These are phyloP conservation scores for Poeciliopsis prolifica DNA, from an alignment of 2,113 vertebrate species.

Conservation along the genomic window DNA sequence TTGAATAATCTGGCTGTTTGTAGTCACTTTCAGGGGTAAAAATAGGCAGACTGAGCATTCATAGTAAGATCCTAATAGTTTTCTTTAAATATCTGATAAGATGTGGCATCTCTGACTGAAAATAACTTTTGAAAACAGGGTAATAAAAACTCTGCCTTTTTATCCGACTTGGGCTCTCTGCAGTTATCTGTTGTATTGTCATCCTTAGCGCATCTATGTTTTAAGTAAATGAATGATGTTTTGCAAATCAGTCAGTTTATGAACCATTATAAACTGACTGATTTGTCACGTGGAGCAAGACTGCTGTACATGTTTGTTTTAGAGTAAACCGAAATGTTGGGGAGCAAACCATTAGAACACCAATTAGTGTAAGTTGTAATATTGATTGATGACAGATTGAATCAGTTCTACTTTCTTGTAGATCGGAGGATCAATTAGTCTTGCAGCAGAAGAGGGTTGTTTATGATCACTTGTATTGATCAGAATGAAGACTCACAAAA, in stretches of 20 bases:
- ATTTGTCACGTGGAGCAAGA: not conserved
- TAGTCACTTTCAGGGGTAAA: slow-evolving; percentile 28
- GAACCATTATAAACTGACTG: too few relatives aligned
- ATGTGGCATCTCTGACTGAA: slow-evolving; percentile 36
- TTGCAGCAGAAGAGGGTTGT: slow-evolving; percentile 30
- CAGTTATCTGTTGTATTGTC: slow-evolving; percentile 38
- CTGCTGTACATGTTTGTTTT: not conserved
- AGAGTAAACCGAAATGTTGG: slow-evolving; percentile 5
- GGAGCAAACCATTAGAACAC: slow-evolving; percentile 26
- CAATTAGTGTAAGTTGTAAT: slow-evolving; percentile 34
- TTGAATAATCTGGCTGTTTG: slow-evolving; percentile 45
- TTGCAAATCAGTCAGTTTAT: slow-evolving; percentile 45
- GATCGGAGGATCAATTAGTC: slow-evolving; percentile 1
- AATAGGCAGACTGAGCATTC: slow-evolving; percentile 15
- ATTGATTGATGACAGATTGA: slow-evolving; percentile 32
- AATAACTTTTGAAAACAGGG: slow-evolving; percentile 30
- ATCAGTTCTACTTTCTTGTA: not conserved
- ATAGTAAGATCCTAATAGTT: slow-evolving; percentile 41
- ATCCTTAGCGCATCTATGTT: slow-evolving; percentile 42
- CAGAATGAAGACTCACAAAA: slow-evolving; percentile 9
- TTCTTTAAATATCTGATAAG: slow-evolving; percentile 39
- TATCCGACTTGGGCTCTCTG: slow-evolving; percentile 22
- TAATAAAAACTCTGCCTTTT: slow-evolving; percentile 22
- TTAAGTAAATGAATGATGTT: slow-evolving; percentile 20
- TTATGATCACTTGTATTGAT: slow-evolving; percentile 38